Base-by-base conservation (phyloP, 2,888 invertebrate species). In the Trachelus iudaicus region DNA sequence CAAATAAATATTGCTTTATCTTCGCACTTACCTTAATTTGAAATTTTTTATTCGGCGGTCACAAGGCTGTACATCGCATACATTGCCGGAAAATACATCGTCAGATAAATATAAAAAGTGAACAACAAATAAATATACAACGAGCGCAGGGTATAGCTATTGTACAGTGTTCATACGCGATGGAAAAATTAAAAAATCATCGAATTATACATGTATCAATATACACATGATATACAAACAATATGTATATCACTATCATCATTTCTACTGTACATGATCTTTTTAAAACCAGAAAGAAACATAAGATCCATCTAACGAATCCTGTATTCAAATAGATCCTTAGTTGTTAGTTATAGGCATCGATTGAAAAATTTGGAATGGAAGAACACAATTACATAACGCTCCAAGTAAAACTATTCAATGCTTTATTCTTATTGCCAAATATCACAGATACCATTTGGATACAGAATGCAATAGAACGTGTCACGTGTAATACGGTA, bases 391-490 rank as follows among this genome's bases (percentile, higher is more conserved):
- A 74, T 40, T 34, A 75, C 13, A 71, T 33, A 33, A 33, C 12
- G 9, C 71, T 78, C 11, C 13, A 71, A 75, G 71, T 56, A 76
- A 56, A 79, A 69, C 75, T 15, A 77, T 76, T 76, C 13, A 79
- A 79, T 77, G 73, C 79, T 83, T 81, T 80, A 79, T 82, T 84
- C 75, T 78, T 80, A 81, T 81, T 73, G 80, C 79, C 80, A 84
- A 81, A 85, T 83, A 82, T 79, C 81, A 83, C 85, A 85, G 83
- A 82, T 80, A 79, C 80, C 77, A 84, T 85, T 85, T 85, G 83
- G 79, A 85, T 87, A 86, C 85, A 86, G 85, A 86, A 86, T 83
- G 81, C 85, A 82, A 79, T 81, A 83, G 79, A 79, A 79, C 76
- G 73, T 73, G 79, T 81, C 56, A 73, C 77, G 78, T 77, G 76